phyloP scores from a whole-genome alignment of 2,113 vertebrate genomes.

The Rhabdornis inornatus region DNA sequence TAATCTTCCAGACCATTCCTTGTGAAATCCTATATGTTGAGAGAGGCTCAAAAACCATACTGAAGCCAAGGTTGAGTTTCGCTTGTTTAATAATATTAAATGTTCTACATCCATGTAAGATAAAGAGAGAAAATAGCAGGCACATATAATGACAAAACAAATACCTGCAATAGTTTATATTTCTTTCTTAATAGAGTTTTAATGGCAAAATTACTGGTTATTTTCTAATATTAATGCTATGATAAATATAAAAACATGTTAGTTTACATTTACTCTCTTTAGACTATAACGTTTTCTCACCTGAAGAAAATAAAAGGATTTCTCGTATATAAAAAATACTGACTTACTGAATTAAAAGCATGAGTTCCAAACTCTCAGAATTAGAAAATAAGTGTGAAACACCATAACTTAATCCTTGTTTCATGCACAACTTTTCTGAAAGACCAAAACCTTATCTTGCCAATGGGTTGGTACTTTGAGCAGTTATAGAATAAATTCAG shows the following conservation, averaged over 20 bases:
- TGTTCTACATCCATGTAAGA: not conserved
- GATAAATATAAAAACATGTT: not conserved
- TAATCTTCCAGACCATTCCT: not conserved
- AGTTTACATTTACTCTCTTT: not conserved
- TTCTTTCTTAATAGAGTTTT: not conserved
- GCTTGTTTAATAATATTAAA: not conserved
- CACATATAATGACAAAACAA: not conserved
- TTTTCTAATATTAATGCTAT: not conserved
- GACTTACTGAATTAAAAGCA: not conserved
- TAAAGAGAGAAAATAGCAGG: not conserved
- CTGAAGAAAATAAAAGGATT: not conserved
- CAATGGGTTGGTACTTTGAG: not conserved
- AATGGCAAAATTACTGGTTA: not conserved
- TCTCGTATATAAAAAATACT: not conserved
- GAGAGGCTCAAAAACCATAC: not conserved
- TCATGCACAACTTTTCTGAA: not conserved
- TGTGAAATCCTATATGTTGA: not conserved
- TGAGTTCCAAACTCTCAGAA: not conserved
- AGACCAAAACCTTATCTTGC: not conserved
- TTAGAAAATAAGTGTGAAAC: not conserved
- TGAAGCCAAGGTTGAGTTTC: not conserved
- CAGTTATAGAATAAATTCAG: not conserved
- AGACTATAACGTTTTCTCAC: not conserved
- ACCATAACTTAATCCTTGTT: not conserved
- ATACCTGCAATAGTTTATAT: not conserved